Percentiles rank a stretch among this genome's conserved stretches.
Conservation (phyloP, 2,888 invertebrate genomes). For the Linnaemya tessellans region DNA sequence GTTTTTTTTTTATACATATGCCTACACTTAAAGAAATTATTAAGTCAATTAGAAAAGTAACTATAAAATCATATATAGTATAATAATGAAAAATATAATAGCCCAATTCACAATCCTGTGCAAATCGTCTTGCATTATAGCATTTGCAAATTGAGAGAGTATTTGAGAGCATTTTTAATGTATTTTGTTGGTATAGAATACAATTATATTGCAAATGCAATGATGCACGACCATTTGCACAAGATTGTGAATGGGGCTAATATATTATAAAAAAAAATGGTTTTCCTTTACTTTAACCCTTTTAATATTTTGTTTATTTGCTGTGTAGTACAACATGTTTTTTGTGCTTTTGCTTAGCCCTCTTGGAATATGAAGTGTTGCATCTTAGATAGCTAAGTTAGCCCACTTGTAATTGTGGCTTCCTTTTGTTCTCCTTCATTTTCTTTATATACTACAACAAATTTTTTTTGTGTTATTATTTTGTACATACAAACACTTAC, state of each 20-base stretch:
- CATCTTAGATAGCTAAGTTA: slow-evolving; percentile 73
- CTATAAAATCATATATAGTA: not conserved
- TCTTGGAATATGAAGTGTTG: slow-evolving; percentile 66
- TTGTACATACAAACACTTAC: not conserved
- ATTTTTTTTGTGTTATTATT: not conserved
- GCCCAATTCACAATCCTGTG: no score
- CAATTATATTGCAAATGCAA: no score
- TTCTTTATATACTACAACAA: slow-evolving; percentile 28
- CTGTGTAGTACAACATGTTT: slow-evolving; percentile 29
- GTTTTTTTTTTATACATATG: not conserved
- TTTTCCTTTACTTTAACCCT: no score
- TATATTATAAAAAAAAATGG: no score
- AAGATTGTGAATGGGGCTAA: no score
- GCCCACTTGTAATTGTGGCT: slow-evolving; percentile 69
- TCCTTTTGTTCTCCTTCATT: slow-evolving; percentile 38
- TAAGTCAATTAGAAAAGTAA: not conserved
- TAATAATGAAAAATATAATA: no score
- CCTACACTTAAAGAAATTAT: slow-evolving; percentile 15
- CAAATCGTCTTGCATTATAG: no score
- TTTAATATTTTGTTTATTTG: not conserved
- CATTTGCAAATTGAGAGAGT: no score
- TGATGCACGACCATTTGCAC: no score
- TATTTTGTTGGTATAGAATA: no score
- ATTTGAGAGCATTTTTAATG: no score
- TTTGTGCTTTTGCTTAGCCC: slow-evolving; percentile 5